phyloP scores from a whole-genome alignment of 2,113 vertebrate genomes.

The Melanotaenia duboulayi region DNA sequence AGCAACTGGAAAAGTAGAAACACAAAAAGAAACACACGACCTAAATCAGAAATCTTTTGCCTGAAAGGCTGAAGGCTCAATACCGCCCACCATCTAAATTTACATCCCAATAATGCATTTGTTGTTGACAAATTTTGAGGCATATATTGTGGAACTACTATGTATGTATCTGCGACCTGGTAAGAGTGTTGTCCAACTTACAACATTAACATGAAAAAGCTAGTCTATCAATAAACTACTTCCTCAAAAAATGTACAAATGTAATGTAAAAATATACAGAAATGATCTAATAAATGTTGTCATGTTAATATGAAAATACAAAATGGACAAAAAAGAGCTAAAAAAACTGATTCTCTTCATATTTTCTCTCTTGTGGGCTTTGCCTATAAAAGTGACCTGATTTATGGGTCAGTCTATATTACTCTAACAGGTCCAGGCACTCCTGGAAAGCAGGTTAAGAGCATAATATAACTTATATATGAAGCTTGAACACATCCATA shows the following conservation, averaged over 20 bases:
- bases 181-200: not conserved
- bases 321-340: not conserved
- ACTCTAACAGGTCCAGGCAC: not conserved
- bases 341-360: not conserved
- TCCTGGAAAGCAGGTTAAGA: not conserved
- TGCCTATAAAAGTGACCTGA: not conserved
- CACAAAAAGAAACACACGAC: too few relatives aligned
- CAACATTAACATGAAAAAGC: not conserved
- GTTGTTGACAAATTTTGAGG: too few relatives aligned
- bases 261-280: too few relatives aligned
- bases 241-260: not conserved
- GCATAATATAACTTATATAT: slow-evolving; percentile 10
- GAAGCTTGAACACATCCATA: not conserved
- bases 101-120: too few relatives aligned
- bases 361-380: slow-evolving; percentile 1
- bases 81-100: too few relatives aligned
- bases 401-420: not conserved
- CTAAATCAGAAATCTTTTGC: too few relatives aligned
- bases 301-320: too few relatives aligned
- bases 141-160: too few relatives aligned
- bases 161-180: not conserved
- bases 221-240: too few relatives aligned
- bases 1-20: too few relatives aligned
- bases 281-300: too few relatives aligned
- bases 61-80: too few relatives aligned